Base-by-base conservation (phyloP, 2,113 vertebrate species). In the Otocyon megalotis region DNA sequence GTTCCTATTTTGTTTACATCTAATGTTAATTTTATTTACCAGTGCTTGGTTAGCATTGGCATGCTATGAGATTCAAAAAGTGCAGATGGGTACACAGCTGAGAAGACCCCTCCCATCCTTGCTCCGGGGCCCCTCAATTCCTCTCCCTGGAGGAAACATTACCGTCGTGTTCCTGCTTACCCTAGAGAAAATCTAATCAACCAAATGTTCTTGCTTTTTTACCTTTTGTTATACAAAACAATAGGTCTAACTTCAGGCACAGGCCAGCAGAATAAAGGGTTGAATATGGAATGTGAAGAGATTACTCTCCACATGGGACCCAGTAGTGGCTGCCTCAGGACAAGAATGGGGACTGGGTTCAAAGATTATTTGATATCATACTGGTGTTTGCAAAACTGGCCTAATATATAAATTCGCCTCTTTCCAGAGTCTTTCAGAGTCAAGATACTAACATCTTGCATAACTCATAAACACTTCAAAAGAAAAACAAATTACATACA, bases 381-480 rank as follows among this genome's bases (percentile, higher is more conserved):
- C 37, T 67, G 6, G 0, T 65, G 3, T 88, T 60, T 37, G 35
- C 19, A 50, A 80, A 74, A 63, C 43, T 85, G 30, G 22, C 28
- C 84, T 82, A 24, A 50, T 37, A 48, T 8, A 3, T 69, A 65
- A 65, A n/a, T 53, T 37, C 22, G 1, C 60, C 43, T 88, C 93
- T 62, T 84, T 56, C 7, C 13, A 71, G n/a, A 22, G 16, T n/a
- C 32, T 56, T 86, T 43, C 74, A 60, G 54, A 53, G 77, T 79
- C 62, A 58, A 83, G 54, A 13, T 83, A 62, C 80, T 86, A 72
- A 88, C 1, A 4, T 65, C 72, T 58, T 58, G 16, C 63, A 13
- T 60, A 54, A 69, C 16, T 63, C 74, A 58, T 28, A 79, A 91
- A 86, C 67, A 71, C 53, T 89, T 94, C 90, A 63, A 90, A 97